Base-by-base conservation (phyloP, 1,140 invertebrate species). In the Cyclargus thomasi region DNA sequence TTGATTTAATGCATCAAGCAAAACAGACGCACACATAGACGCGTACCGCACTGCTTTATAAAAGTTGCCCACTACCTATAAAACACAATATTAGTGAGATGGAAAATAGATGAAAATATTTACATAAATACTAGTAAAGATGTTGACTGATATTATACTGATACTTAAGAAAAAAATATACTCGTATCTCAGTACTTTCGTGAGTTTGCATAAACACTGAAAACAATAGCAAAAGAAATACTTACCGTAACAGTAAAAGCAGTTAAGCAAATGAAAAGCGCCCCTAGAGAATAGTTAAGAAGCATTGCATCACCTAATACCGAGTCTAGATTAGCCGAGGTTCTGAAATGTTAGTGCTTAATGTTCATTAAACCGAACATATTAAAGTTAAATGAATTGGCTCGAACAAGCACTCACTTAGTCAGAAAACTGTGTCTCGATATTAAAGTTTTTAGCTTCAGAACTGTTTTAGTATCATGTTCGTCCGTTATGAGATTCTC, bases 181-280 rank as follows among this genome's bases (percentile, higher is more conserved):
- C 10, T 29, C 6, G 6, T 39, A 39, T 39, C 36, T 7, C 10
- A 1, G 1, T 39, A 7, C 10, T 39, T 39, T 11, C 36, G 36
- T 6, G 36, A 39, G 1, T 1, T 39, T 39, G 36, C 36, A 55
- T 5, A 65, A 53, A 65, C 17, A 59, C 35, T 35, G 14, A 57
- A 14, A 35, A 35, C 35, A 67, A 70, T 67, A 59, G 59, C 16
- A 55, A 55, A 70, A 69, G 67, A 73, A 22, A 53, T 21, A 22
- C 55, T 71, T 78, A 86, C 84, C 69, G 78, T 82, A 29, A 76
- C 78, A 18, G 80, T 82, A 62, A 84, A 88, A 65, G 80, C 79
- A 39, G 86, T 86, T 17, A 88, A 75, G 57, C 82, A 82, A 75
- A 88, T 83, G 53, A 88, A 86, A 57, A 85, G 65, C 6, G 80